Evolutionary conservation across 2,888 invertebrate genomes (phyloP), one percentile per base, ranked within the genome.

Genomic region (Ypsolopha scabrella): DNA sequence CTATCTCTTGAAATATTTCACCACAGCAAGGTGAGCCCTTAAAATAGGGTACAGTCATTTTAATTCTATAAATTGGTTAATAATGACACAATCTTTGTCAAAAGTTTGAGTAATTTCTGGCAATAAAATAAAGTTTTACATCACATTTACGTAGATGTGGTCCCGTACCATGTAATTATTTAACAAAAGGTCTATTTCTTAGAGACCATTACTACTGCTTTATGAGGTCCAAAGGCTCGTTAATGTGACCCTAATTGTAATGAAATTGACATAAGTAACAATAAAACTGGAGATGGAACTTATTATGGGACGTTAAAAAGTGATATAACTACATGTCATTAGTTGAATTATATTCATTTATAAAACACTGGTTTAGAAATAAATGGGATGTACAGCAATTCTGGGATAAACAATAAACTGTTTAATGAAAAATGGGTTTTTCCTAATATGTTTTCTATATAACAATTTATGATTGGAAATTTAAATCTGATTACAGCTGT

Each of bases 81-180:
- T 79, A 73, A 75, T 69, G 72, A 75, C 72, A 72, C 75, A 73
- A 76, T 78, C 76, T 75, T 80, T 75, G 77, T 78, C 80, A 80
- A 83, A n/a, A 83, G 82, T 82, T 72, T 67, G 79, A 76, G 72
- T 80, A 81, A 86, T 85, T 85, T 77, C 54, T 70, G 68, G 80
- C 72, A 81, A 82, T 86, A 85, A 86, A 85, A 85, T 79, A 78
- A 72, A 74, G 76, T 85, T 85, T 85, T 78, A 82, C 72, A 75
- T 80, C 80, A 73, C 83, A 85, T 85, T 85, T 82, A 83, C 70
- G 77, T 76, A 71, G 80, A 80, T 78, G 78, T 71, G 76, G 82
- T 75, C 64, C 63, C 52, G 61, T 61, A 75, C 67, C 71, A 57
- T 78, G 59, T 80, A 70, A 85, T 85, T 83, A 85, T 67, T 60